Evolutionary conservation across 2,888 invertebrate species (phyloP).

Genomic region (Agriopis marginaria): DNA sequence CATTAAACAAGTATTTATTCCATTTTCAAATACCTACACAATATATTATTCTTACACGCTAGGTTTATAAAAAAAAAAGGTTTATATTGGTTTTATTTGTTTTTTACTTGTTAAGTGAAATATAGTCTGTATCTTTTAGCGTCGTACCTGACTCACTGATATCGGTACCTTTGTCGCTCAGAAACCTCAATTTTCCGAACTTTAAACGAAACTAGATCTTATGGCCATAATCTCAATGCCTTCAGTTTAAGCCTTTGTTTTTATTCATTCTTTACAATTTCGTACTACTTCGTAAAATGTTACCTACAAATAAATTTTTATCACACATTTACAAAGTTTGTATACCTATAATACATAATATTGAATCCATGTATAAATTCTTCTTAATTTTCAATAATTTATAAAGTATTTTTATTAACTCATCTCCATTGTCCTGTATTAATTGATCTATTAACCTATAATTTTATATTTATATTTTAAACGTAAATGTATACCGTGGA

Average conservation of each 20-base stretch:
- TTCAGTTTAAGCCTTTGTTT: neutral
- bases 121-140: conserved; percentile 27
- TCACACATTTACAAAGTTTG: neutral
- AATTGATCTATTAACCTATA: neutral
- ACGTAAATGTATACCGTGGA: neutral
- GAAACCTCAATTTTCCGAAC: conserved; percentile 1
- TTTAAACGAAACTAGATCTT: conserved; percentile 15
- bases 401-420: neutral
- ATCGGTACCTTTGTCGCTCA: conserved; percentile 34
- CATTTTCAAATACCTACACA: neutral
- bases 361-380: no score
- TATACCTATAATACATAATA: no score
- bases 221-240: neutral
- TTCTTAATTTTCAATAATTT: neutral
- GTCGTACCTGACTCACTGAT: conserved; percentile 56
- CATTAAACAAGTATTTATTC: neutral
- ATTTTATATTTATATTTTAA: neutral
- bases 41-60: neutral
- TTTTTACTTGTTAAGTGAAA: conserved; percentile 9
- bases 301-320: neutral
- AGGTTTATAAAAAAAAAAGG: no score
- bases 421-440: neutral
- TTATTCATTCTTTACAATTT: neutral
- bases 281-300: no score
- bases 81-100: no score